Conservation (phyloP, 2,797 vertebrate genomes). For the Centropyge bicolor region DNA sequence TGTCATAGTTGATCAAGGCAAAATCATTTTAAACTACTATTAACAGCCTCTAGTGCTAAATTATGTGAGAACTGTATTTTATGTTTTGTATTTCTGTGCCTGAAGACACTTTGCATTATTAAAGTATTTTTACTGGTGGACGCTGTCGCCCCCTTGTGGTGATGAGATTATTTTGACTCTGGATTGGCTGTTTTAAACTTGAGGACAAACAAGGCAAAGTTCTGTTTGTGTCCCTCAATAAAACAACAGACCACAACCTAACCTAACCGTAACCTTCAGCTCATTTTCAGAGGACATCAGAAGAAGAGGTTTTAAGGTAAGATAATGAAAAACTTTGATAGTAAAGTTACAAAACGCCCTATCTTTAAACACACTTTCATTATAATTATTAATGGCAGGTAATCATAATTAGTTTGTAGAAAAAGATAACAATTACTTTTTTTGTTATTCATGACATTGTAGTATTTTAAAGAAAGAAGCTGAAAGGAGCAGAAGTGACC, state of each 20-base stretch:
- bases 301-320: slow-evolving; percentile 36
- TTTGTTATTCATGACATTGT: not conserved
- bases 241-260: too few species aligned
- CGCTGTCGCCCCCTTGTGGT: slow-evolving; percentile 35
- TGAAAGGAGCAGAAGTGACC: not conserved
- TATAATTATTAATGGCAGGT: not conserved
- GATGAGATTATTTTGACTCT: not conserved
- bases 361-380: not conserved
- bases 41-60: not conserved
- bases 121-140: not conserved
- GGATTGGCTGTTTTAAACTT: slow-evolving; percentile 57
- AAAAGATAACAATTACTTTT: not conserved
- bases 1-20: not conserved
- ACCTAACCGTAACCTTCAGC: too few species aligned
- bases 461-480: too few species aligned
- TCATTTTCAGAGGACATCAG: not conserved
- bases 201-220: not conserved
- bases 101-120: not conserved
- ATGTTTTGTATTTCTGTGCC: not conserved
- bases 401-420: not conserved
- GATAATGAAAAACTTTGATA: not conserved
- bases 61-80: not conserved
- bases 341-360: too few species aligned
- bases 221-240: too few species aligned
- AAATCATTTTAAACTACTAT: slow-evolving; percentile 1